Percentiles rank a stretch among this genome's conserved stretches.
Conservation (phyloP, 1,140 invertebrate genomes). For the Ganaspis sp. region DNA sequence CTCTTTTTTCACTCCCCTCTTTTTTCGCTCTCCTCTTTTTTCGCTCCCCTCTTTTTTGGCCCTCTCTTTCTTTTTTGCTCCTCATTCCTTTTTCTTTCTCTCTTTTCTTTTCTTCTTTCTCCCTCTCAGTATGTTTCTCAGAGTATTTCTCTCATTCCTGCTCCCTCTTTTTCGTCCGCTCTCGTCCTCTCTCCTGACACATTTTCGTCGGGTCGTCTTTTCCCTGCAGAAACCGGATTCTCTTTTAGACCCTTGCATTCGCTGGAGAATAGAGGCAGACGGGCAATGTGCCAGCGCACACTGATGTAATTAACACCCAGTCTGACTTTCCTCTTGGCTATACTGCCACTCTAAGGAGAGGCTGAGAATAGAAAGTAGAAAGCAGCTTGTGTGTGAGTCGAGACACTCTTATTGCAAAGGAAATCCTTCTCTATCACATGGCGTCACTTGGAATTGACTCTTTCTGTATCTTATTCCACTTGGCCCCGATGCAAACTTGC, state of each 20-base stretch:
- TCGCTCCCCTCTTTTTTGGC: conserved; percentile 23
- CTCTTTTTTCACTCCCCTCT: not conserved
- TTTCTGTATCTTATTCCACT: not conserved
- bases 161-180: not conserved
- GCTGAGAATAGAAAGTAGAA: not conserved
- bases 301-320: conserved; percentile 66
- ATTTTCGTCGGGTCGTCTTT: not conserved
- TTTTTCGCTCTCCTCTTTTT: not conserved
- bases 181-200: not conserved
- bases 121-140: too few relatives aligned
- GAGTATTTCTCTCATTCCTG: too few relatives aligned
- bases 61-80: not conserved
- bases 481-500: not conserved
- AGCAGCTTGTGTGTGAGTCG: not conserved
- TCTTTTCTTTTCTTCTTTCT: too few relatives aligned
- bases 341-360: conserved; percentile 15
- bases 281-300: conserved; percentile 57
- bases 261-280: conserved; percentile 29
- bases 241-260: not conserved
- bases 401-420: conserved; percentile 16
- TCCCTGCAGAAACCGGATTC: not conserved
- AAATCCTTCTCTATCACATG: conserved; percentile 26
- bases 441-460: not conserved
- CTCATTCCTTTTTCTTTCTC: too few relatives aligned
- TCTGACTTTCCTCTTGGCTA: conserved; percentile 44